A percentile compares a stretch with the other conserved stretches of the same genome.
Evolutionary conservation across 1,140 invertebrate genomes (phyloP).

Genomic region (Cardiocondyla obscurior): DNA sequence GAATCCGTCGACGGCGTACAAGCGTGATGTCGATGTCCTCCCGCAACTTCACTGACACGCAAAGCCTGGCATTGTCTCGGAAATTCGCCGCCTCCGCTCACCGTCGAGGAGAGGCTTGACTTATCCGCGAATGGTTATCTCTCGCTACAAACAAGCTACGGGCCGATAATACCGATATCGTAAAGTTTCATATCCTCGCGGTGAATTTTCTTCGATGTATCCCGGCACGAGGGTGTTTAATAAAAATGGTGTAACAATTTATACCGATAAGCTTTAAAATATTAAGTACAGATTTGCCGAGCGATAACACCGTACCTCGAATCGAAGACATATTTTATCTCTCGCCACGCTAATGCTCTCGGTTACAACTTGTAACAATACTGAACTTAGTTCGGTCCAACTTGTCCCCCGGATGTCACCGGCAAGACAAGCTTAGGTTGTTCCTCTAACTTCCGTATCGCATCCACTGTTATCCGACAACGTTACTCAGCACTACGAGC

Average conservation of each 20-base stretch:
- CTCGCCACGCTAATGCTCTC: conserved; percentile 7
- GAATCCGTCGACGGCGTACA: conserved; percentile 43
- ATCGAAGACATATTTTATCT: not conserved
- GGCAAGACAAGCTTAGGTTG: conserved; percentile 40
- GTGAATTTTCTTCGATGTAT: not conserved
- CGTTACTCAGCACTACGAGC: not conserved
- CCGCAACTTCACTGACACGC: not conserved
- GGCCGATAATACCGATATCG: not conserved
- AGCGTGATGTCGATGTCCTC: conserved; percentile 26
- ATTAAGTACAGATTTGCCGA: not conserved
- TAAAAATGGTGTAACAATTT: not conserved
- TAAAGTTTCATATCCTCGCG: not conserved
- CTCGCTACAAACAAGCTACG: not conserved
- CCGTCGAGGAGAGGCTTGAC: not conserved
- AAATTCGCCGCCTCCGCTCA: not conserved
- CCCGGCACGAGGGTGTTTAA: not conserved
- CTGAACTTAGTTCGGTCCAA: conserved; percentile 30
- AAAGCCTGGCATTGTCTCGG: conserved; percentile 34
- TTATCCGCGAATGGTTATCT: conserved; percentile 19
- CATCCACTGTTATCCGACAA: conserved; percentile 19
- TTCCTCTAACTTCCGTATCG: conserved; percentile 32
- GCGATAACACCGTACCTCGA: not conserved
- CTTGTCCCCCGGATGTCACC: conserved; percentile 44
- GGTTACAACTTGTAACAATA: conserved; percentile 41
- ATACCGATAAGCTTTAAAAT: not conserved